Conservation (phyloP, 2,888 invertebrate species). For the Sisyra nigra region DNA sequence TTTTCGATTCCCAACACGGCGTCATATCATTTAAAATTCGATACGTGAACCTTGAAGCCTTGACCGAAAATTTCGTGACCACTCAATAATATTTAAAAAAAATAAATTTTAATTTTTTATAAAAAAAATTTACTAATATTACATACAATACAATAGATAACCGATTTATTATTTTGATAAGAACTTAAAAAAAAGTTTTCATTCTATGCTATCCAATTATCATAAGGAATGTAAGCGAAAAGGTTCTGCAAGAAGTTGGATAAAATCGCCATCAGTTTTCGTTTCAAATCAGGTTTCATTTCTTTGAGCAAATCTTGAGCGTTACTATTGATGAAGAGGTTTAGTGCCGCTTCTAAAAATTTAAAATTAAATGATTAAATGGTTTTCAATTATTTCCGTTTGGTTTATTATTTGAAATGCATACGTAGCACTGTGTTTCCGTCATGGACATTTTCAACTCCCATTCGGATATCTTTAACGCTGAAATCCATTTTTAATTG, state of each 20-base stretch:
- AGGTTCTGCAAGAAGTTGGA: conserved; percentile 57
- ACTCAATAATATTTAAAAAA: too few relatives aligned
- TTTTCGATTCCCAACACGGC: too few relatives aligned
- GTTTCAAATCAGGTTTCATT: conserved; percentile 71
- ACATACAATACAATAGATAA: too few relatives aligned
- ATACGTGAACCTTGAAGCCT: too few relatives aligned
- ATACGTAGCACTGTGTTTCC: conserved; percentile 66
- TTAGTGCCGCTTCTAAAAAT: conserved; percentile 62
- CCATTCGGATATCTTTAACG: conserved; percentile 69
- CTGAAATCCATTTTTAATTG: conserved; percentile 76
- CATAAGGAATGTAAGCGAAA: conserved; percentile 60
- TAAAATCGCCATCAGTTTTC: conserved; percentile 60
- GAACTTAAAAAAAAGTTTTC: too few relatives aligned
- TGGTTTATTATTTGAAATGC: conserved; percentile 22
- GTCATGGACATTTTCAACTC: conserved; percentile 68
- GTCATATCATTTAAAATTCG: too few relatives aligned
- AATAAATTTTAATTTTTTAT: too few relatives aligned
- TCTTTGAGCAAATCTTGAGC: conserved; percentile 70
- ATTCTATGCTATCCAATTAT: conserved; percentile 47
- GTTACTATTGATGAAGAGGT: conserved; percentile 74
- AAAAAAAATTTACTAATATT: too few relatives aligned
- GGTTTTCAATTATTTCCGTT: not conserved
- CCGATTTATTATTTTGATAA: too few relatives aligned
- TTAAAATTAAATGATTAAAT: conserved; percentile 4
- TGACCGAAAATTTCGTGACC: too few relatives aligned